Evolutionary conservation across 1,140 invertebrate species (phyloP), one percentile per base, ranked within the genome.

Genomic region (Cotesia glomerata): DNA sequence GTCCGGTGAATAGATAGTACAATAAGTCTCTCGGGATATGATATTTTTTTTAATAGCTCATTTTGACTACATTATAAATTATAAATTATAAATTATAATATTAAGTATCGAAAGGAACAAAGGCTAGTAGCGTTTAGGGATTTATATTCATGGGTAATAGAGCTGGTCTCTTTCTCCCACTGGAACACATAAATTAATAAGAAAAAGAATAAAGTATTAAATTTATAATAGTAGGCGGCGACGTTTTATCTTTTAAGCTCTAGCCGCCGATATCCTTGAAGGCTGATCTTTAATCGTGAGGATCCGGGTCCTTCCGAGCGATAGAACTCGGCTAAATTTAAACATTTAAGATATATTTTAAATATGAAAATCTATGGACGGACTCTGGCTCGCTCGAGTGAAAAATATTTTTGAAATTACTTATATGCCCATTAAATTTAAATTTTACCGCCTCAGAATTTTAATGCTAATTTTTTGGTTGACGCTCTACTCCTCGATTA

Each of bases 181-280:
- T 35, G 66, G 61, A 58, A 76, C 73, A 71, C 18, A 58, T 75
- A 68, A 77, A 72, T 45, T 45, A 77, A 74, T 76, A 76, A 71
- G 77, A 75, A 78, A 62, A 66, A 67, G 65, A 65, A 66, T 71
- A 78, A 74, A 74, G 77, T 77, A 80, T 77, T 71, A 82, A 82
- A 81, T 81, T 82, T 75, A 82, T 82, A 82, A 82, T 82, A 71
- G 77, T 56, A 71, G 73, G 75, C 79, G 80, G 78, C 70, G 69
- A 54, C 74, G 77, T 80, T 81, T 62, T 76, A 78, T 69, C 73
- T 13, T 18, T 16, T 16, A 62, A 14, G 35, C 18, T 63, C 3
- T 16, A 35, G 13, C 52, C 16, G n/a, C 61, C 59, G 59, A 74
- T 70, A 74, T 74, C 67, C 68, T 74, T 70, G 72, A 70, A 49